Evolutionary conservation across 2,888 invertebrate genomes (phyloP), one percentile per base, ranked within the genome.

Genomic region (Eucera pruinosa): DNA sequence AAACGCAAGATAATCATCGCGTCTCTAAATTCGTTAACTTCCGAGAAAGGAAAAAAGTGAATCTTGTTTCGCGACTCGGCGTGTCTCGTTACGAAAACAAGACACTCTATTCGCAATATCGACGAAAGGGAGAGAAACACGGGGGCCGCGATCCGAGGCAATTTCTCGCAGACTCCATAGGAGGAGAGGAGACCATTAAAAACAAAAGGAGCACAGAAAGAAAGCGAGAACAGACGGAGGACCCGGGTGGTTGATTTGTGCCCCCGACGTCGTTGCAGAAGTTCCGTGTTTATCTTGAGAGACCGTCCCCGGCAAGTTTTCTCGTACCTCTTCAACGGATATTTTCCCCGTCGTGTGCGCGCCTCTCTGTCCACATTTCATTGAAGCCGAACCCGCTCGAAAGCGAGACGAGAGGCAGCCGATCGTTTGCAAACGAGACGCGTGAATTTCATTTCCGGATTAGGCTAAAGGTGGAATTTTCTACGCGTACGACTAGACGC

Each of bases 241-340:
- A 23, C 27, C 30, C 0, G 3, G n/a, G 15, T 1, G 80, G 58
- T 74, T 80, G 81, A 86, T 86, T 85, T 67, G 77, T 77, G 75
- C 11, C 57, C 62, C 36, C 11, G 30, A 33, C 72, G 68, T 76
- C 74, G 75, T 84, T 73, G 55, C 48, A 66, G 62, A 78, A 85
- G 67, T 86, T 80, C 13, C 62, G 23, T 78, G 70, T 81, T 84
- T 81, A 69, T 81, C 80, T 72, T 78, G 23, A 47, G 36, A 11
- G 18, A 60, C 23, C 48, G 41, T 50, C 45, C 50, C 47, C 47
- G 68, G 48, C 9, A 66, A 66, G 20, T 71, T 69, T 54, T 25
- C 43, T 45, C 61, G 60, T 36, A 50, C 45, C 43, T 39, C 25
- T 65, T 41, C 15, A 65, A 36, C 41, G 20, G 57, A 64, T 58